These are phyloP conservation scores for Dicrurus megarhynchus DNA, from an alignment of 2,113 vertebrate genomes.

Conservation along the genomic window DNA sequence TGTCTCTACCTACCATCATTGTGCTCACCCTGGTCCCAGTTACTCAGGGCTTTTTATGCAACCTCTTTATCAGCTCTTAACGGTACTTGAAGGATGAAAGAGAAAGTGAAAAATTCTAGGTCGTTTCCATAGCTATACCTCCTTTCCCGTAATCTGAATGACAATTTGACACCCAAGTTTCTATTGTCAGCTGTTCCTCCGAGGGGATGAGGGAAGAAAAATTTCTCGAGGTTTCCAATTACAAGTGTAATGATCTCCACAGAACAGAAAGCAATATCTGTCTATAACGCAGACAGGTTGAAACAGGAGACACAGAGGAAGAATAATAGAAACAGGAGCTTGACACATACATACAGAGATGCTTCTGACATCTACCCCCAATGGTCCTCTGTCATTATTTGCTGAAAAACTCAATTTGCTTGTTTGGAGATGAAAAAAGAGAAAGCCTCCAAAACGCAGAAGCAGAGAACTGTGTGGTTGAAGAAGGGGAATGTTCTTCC, in stretches of 20 bases:
- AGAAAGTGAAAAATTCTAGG: not conserved
- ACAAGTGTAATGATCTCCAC: constrained; percentile 37
- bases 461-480: not conserved
- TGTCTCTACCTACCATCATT: not conserved
- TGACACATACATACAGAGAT: constrained; percentile 3
- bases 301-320: constrained; percentile 40
- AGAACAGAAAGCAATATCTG: constrained; percentile 51
- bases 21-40: not conserved
- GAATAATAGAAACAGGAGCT: not conserved
- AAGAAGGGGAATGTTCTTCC: not conserved
- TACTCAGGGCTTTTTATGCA: not conserved
- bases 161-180: constrained; percentile 31
- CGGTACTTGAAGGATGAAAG: not conserved
- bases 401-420: constrained; percentile 50
- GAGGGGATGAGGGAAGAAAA: not conserved
- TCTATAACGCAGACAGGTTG: constrained; percentile 52
- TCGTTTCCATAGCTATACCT: not conserved
- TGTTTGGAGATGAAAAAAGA: not conserved
- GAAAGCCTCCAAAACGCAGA: not conserved
- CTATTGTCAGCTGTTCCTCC: constrained; percentile 22
- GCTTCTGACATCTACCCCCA: constrained; percentile 44
- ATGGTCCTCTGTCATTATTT: constrained; percentile 36
- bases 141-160: constrained; percentile 12
- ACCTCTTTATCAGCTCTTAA: not conserved
- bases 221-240: constrained; percentile 58